Percentiles rank a stretch among this genome's conserved stretches.
phyloP scores from a whole-genome alignment of 2,888 invertebrate genomes.

The Andrena flavipes region DNA sequence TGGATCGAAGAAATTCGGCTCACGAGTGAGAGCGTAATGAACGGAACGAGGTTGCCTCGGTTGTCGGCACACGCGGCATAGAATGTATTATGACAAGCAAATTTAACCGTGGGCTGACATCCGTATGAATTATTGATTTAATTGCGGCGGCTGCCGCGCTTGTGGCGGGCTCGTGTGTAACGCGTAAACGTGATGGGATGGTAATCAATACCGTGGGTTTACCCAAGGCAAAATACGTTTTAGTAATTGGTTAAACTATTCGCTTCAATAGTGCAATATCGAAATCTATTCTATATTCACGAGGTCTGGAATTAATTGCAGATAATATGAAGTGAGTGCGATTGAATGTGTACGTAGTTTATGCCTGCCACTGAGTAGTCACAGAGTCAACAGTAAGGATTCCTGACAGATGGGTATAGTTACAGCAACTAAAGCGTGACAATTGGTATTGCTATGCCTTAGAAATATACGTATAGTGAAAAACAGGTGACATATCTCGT shows the following conservation, averaged over 20 bases:
- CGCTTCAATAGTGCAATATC: too few relatives aligned
- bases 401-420: too few relatives aligned
- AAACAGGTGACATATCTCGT: too few relatives aligned
- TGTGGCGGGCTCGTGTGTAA: constrained; percentile 8
- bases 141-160: neutral
- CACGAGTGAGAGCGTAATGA: constrained; percentile 8
- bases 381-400: too few relatives aligned
- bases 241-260: neutral
- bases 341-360: too few relatives aligned
- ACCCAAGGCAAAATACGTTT: neutral
- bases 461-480: too few relatives aligned
- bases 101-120: constrained; percentile 18
- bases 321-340: too few relatives aligned
- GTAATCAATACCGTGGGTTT: constrained; percentile 14
- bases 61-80: neutral
- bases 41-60: neutral
- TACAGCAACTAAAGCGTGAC: too few relatives aligned
- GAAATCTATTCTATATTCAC: too few relatives aligned
- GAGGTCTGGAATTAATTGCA: too few relatives aligned
- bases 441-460: too few relatives aligned
- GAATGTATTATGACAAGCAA: constrained; percentile 4
- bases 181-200: constrained; percentile 18
- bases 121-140: constrained; percentile 31
- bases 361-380: too few relatives aligned
- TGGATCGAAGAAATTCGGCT: constrained; percentile 42